These are phyloP conservation scores for Eleginops maclovinus DNA, from an alignment of 2,113 vertebrate species.

Conservation along the genomic window DNA sequence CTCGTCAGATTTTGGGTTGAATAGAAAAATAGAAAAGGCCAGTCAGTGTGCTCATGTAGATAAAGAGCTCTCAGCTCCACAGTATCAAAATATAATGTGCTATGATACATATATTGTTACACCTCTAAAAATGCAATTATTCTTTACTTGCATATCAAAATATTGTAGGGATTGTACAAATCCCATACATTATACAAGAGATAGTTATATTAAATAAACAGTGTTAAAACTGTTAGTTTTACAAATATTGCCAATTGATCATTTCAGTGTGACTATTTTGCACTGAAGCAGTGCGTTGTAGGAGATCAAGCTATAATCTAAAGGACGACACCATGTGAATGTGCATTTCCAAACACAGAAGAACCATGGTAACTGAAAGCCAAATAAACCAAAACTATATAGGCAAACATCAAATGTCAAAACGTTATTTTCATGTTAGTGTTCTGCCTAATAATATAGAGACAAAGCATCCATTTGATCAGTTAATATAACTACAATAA, in stretches of 20 bases:
- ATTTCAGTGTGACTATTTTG: background rate
- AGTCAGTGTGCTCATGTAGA: background rate
- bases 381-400: constrained; percentile 50
- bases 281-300: constrained; percentile 1
- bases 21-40: background rate
- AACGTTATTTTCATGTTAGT: constrained; percentile 4
- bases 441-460: constrained; percentile 26
- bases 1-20: background rate
- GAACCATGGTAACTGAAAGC: constrained; percentile 40
- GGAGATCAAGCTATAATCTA: background rate
- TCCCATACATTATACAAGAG: background rate
- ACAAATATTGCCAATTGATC: background rate
- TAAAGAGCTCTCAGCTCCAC: background rate
- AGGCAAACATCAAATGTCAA: constrained; percentile 50
- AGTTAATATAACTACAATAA: constrained; percentile 44
- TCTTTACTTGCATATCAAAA: background rate
- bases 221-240: background rate
- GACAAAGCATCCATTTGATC: constrained; percentile 44
- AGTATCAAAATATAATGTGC: background rate
- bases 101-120: constrained; percentile 36
- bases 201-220: too few species aligned
- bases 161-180: background rate
- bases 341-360: constrained; percentile 70
- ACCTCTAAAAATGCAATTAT: constrained; percentile 6
- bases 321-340: constrained; percentile 38